phyloP scores from a whole-genome alignment of 2,113 vertebrate genomes.

The Thamnophis sirtalis region DNA sequence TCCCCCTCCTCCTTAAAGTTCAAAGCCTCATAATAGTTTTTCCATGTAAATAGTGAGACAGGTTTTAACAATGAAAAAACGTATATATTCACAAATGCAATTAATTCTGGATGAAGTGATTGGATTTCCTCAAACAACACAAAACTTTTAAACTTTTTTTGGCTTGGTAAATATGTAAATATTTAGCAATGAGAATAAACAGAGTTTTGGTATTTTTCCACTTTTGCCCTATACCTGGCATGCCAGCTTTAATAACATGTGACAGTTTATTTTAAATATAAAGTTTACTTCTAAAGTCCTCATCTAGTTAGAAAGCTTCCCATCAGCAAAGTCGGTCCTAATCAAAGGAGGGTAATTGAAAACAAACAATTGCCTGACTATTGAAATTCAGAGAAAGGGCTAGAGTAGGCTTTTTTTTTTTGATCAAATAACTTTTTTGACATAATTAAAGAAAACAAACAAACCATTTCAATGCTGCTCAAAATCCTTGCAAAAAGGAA shows the following conservation, averaged over 20 bases:
- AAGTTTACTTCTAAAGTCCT: slow-evolving; percentile 11
- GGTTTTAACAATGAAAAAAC: slow-evolving; percentile 10
- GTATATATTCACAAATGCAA: slow-evolving; percentile 2
- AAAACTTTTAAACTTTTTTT: background rate
- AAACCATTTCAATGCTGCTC: background rate
- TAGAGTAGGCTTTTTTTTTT: background rate
- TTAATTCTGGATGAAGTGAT: background rate
- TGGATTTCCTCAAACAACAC: slow-evolving; percentile 15
- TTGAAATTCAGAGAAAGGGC: background rate
- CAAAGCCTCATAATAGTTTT: slow-evolving; percentile 10
- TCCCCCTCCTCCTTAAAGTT: background rate
- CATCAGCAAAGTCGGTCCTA: slow-evolving; percentile 5
- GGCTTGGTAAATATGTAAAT: slow-evolving; percentile 14
- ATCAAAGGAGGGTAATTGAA: slow-evolving; percentile 24
- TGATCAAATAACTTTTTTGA: background rate
- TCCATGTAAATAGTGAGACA: background rate
- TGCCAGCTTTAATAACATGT: slow-evolving; percentile 16
- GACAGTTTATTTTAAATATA: background rate
- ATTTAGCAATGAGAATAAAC: slow-evolving; percentile 32
- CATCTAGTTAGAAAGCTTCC: slow-evolving; percentile 3
- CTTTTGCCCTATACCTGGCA: slow-evolving; percentile 10
- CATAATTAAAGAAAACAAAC: background rate
- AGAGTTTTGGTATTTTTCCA: background rate
- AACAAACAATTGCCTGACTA: slow-evolving; percentile 18
- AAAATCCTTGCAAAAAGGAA: background rate